Conservation (phyloP, 1,140 invertebrate species). For the Monomorium pharaonis region DNA sequence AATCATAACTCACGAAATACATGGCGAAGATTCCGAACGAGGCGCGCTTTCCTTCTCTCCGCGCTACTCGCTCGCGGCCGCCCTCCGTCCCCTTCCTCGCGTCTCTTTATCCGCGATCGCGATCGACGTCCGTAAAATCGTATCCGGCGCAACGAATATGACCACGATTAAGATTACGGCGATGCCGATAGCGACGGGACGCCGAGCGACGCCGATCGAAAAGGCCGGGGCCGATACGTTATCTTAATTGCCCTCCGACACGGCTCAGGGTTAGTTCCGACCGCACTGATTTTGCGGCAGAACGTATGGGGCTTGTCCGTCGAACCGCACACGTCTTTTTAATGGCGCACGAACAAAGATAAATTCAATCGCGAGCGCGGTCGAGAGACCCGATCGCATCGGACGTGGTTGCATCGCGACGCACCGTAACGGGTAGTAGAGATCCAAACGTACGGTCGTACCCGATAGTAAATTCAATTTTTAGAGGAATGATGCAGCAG, state of each 20-base stretch:
- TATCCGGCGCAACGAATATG: constrained; percentile 52
- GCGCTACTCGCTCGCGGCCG: background rate
- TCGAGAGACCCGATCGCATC: background rate
- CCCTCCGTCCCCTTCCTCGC: background rate
- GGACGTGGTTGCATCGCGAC: background rate
- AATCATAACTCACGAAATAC: constrained; percentile 42
- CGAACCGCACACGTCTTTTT: background rate
- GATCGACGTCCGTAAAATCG: constrained; percentile 44
- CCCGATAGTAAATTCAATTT: constrained; percentile 42
- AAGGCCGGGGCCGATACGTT: constrained; percentile 37
- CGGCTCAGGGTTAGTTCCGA: constrained; percentile 12
- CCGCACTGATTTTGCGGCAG: constrained; percentile 4
- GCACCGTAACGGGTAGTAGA: background rate
- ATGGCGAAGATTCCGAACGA: constrained; percentile 6
- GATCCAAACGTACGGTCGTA: constrained; percentile 5
- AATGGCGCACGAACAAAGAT: constrained; percentile 34
- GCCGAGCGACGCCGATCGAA: constrained; percentile 44
- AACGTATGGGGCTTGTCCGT: background rate
- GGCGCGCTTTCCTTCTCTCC: background rate
- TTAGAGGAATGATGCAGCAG: constrained; percentile 2
- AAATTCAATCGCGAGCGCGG: constrained; percentile 6
- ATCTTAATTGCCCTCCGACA: constrained; percentile 49
- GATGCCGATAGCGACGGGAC: constrained; percentile 46
- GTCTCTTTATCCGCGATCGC: constrained; percentile 26
- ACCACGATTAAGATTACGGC: constrained; percentile 49